Evolutionary conservation across 2,888 invertebrate genomes (phyloP).

Genomic region (Caenorhabditis uteleia): DNA sequence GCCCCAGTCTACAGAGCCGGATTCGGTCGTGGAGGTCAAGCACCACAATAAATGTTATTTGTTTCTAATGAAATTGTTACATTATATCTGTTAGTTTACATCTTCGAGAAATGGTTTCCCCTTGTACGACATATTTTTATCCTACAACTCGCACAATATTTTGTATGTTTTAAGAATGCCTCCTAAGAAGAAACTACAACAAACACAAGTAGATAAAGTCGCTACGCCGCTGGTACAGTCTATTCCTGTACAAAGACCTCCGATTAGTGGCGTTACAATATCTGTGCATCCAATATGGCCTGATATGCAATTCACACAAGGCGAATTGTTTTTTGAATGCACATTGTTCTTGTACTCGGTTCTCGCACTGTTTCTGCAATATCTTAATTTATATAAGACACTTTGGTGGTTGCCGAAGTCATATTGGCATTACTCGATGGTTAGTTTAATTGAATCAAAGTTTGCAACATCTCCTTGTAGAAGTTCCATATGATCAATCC

Average conservation of each 20-base stretch:
- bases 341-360: slow-evolving; percentile 83
- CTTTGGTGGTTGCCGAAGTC: slow-evolving; percentile 97
- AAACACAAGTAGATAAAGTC: background rate
- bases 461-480: slow-evolving; percentile 75
- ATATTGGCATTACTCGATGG: slow-evolving; percentile 85
- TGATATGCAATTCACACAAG: slow-evolving; percentile 67
- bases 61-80: slow-evolving; percentile 39
- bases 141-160: background rate
- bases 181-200: slow-evolving; percentile 1
- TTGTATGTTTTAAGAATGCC: slow-evolving; percentile 8
- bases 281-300: slow-evolving; percentile 56
- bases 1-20: slow-evolving; percentile 78
- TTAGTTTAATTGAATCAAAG: slow-evolving; percentile 72
- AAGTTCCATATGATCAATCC: slow-evolving; percentile 92
- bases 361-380: slow-evolving; percentile 83
- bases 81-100: background rate
- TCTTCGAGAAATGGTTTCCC: background rate
- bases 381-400: slow-evolving; percentile 90
- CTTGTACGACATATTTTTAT: background rate
- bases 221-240: background rate
- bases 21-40: slow-evolving; percentile 67
- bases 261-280: slow-evolving; percentile 39
- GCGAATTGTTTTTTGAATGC: slow-evolving; percentile 84
- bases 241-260: background rate
- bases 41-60: slow-evolving; percentile 44